phyloP scores from a whole-genome alignment of 2,888 invertebrate genomes.

The Synergus japonicus region DNA sequence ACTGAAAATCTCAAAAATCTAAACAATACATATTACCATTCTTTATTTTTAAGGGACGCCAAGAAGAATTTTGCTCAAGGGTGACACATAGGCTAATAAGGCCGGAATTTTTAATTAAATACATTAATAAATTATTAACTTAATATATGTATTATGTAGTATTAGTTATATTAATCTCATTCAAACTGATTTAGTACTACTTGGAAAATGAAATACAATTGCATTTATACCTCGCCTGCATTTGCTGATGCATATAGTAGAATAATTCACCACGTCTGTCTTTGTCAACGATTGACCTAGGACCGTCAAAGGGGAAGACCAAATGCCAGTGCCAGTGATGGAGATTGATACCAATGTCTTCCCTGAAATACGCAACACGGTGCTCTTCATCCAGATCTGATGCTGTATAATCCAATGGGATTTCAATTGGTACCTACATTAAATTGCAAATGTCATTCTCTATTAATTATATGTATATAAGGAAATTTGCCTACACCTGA shows the following conservation, averaged over 20 bases:
- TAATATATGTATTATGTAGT: neutral
- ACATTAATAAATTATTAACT: too few species aligned
- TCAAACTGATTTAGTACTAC: neutral
- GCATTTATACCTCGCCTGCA: constrained; percentile 79
- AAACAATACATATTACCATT: too few species aligned
- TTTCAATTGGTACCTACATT: constrained; percentile 82
- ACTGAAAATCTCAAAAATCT: too few species aligned
- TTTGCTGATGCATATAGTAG: constrained; percentile 89
- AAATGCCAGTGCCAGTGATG: constrained; percentile 97
- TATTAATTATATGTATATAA: neutral
- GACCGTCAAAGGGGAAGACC: constrained; percentile 88
- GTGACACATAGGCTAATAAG: too few species aligned
- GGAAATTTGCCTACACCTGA: neutral
- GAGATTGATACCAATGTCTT: constrained; percentile 90
- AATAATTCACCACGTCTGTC: constrained; percentile 89
- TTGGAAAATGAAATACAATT: neutral
- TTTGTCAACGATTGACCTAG: constrained; percentile 83
- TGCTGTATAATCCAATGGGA: constrained; percentile 88
- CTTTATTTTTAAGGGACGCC: too few species aligned
- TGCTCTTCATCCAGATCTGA: constrained; percentile 87
- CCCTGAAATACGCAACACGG: constrained; percentile 89
- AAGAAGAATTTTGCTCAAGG: too few species aligned
- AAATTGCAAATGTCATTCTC: neutral
- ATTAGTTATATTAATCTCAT: neutral
- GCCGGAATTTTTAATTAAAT: too few species aligned